These are phyloP conservation scores for Drosophila formosana DNA, from an alignment of 2,888 invertebrate genomes.

Conservation along the genomic window DNA sequence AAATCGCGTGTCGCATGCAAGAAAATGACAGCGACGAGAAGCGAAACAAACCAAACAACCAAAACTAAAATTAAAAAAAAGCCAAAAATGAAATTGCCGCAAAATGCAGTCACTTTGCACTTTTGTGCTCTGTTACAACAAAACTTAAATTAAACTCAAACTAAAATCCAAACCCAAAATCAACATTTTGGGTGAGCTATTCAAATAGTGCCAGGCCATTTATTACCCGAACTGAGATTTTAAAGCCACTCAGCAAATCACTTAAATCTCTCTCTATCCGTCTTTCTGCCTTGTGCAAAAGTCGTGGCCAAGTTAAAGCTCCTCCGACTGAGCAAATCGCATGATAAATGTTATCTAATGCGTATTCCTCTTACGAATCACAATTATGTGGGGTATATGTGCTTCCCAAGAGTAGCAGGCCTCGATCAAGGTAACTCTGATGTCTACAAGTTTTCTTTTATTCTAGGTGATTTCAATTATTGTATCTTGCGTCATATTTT, in stretches of 20 bases:
- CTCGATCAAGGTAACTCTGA: no score
- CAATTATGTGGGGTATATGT: conserved; percentile 24
- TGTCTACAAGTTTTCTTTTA: no score
- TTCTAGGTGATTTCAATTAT: no score
- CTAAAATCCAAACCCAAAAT: conserved; percentile 54
- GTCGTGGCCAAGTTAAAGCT: conserved; percentile 78
- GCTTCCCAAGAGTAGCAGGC: not conserved
- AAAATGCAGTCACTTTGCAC: conserved; percentile 78
- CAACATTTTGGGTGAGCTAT: conserved; percentile 66
- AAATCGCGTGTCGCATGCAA: conserved; percentile 75
- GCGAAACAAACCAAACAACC: conserved; percentile 31
- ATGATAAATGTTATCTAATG: conserved; percentile 73
- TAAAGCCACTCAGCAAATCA: conserved; percentile 78
- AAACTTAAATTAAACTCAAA: conserved; percentile 76
- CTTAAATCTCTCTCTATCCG: conserved; percentile 62
- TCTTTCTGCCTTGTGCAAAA: conserved; percentile 58
- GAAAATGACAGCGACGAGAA: conserved; percentile 67
- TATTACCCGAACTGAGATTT: conserved; percentile 70
- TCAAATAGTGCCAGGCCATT: conserved; percentile 71
- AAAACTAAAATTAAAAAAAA: conserved; percentile 3
- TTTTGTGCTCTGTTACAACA: conserved; percentile 57
- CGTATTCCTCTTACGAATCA: conserved; percentile 23
- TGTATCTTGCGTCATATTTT: no score
- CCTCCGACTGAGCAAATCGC: conserved; percentile 64
- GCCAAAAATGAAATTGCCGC: conserved; percentile 55